Base-by-base conservation (phyloP, 1,140 invertebrate genomes). In the Trachymyrmex septentrionalis region DNA sequence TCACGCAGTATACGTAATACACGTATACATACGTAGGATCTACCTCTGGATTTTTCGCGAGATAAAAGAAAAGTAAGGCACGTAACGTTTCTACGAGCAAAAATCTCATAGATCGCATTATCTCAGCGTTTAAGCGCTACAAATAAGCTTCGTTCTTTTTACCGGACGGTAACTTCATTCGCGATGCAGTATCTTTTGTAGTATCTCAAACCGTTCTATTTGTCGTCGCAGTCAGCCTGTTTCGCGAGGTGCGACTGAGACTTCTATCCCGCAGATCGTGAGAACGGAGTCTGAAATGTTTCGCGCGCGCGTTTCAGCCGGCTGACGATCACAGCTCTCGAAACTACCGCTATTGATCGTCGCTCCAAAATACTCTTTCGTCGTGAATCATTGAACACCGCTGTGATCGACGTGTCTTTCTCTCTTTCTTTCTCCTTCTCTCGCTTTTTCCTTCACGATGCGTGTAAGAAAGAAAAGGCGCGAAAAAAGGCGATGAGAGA, bases 371-470 rank as follows among this genome's bases (percentile, higher is more conserved):
- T 84, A 84, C 38, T 75, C 80, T 75, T 48, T 84, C 55, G 69
- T 84, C 80, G 80, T 84, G 80, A 84, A 84, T 84, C 80, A 84
- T 84, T 84, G 80, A 84, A 75, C 69, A 44, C 63, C 53, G 77
- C 85, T 88, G 85, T 88, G 85, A 90, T 88, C 80, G 80, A 87
- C 84, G 63, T 55, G 44, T 66, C 67, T 87, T 78, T 89, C 66
- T 87, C 71, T 21, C 19, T 75, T 9, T 73, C 30, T 57, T 9
- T 67, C 75, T 88, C 78, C 71, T 66, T 24, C 86, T 67, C 69
- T 85, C 72, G 50, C 0, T 34, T 59, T 38, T 14, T 16, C 27
- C 59, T 24, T 38, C 21, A 30, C 10, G 4, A 73, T 73, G 69
- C 55, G 80, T 84, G 80, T 27, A 16, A 61, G 38, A 24, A 50